Evolutionary conservation across 2,797 vertebrate species (phyloP), one percentile per base, ranked within the genome.

Genomic region (Sylvilagus floridanus): DNA sequence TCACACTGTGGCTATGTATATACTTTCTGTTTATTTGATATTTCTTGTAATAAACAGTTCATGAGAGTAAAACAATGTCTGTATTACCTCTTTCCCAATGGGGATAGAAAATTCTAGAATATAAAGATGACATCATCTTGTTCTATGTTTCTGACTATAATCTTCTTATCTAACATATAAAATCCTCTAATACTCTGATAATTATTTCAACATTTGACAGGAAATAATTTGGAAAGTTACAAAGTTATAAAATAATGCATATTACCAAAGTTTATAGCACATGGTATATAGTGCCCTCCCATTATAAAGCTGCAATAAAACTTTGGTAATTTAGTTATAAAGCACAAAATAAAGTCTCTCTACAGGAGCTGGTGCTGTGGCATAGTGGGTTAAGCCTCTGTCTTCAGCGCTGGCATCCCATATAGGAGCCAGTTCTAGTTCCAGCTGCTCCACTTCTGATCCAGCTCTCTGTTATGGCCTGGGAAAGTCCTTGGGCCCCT

Each of bases 201-300:
- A 82, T 84, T 62, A 94, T 62, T 77, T 94, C 65, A 88, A 95
- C 88, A 86, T 83, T 54, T 65, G 26, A 50, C 84, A 62, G 77
- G 37, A 71, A 90, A 89, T 26, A 92, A 86, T 72, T 89, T 60
- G 50, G 32, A 87, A 91, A 73, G 32, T 76, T 93, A 91, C 47
- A 82, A 81, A 88, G 63, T 84, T 94, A 63, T 75, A 69, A 82
- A 90, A 93, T 63, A 94, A 82, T 50, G 88, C 30, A 68, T 75
- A 83, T 66, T 87, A 90, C 68, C 85, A 54, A 90, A 76, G 37
- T 83, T 54, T 79, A 22, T 12, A 92, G 35, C 8, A 68, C 6
- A 86, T 14, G 79, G 30, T 7, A 63, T 63, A 73, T 16, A 76
- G 13, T 72, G 24, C 78, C 50, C 12, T 96, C 90, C 62, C 32